Evolutionary conservation across 2,113 vertebrate species (phyloP).

Genomic region (Mesocricetus auratus): DNA sequence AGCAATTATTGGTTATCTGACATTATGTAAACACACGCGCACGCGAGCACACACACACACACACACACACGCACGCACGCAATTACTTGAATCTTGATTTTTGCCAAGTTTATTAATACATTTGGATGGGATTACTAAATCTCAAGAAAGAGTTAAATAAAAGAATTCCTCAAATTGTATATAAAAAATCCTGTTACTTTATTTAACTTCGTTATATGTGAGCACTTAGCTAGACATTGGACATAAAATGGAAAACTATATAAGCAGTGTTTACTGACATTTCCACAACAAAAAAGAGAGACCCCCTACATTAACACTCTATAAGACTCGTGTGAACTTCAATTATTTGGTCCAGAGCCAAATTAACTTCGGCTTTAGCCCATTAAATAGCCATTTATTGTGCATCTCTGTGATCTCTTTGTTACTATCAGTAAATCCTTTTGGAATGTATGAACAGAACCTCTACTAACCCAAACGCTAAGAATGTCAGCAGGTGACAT

Average conservation of each 20-base stretch:
- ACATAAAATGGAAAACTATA: neutral
- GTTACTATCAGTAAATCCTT: neutral
- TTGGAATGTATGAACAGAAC: neutral
- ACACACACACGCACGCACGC: neutral
- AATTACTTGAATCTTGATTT: neutral
- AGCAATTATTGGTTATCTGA: neutral
- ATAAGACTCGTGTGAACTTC: neutral
- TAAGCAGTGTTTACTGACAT: neutral
- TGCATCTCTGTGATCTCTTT: neutral
- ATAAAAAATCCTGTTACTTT: neutral
- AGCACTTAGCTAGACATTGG: slow-evolving; percentile 17
- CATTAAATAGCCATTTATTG: neutral
- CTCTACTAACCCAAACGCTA: neutral
- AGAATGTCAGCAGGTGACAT: neutral
- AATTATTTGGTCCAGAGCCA: neutral
- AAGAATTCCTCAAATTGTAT: neutral
- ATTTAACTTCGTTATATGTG: slow-evolving; percentile 11
- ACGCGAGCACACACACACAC: neutral
- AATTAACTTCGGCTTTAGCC: neutral
- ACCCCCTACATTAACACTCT: neutral
- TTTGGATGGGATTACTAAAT: neutral
- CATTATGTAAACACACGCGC: neutral
- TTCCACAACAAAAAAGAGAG: neutral
- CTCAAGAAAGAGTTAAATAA: neutral
- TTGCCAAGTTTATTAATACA: slow-evolving; percentile 22